Evolutionary conservation across 2,888 invertebrate genomes (phyloP).

Genomic region (Pseudococcus jackbeardsleyi): DNA sequence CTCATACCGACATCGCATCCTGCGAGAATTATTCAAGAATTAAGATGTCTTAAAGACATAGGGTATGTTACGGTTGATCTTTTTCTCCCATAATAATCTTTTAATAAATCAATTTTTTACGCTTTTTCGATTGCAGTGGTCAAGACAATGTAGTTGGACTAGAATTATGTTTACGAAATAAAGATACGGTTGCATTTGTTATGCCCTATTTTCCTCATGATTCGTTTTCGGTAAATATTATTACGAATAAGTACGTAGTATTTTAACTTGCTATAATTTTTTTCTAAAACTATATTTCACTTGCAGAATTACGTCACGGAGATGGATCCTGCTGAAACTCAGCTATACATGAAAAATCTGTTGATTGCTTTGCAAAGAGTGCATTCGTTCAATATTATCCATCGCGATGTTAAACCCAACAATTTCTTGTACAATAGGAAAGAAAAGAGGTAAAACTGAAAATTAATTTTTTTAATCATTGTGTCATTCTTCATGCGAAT

Average conservation of each 20-base stretch:
- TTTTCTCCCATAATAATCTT: not conserved
- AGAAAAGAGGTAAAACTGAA: constrained; percentile 73
- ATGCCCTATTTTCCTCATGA: constrained; percentile 91
- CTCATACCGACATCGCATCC: constrained; percentile 90
- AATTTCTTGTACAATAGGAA: constrained; percentile 89
- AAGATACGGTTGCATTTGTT: constrained; percentile 86
- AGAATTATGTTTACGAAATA: constrained; percentile 81
- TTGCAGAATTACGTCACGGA: constrained; percentile 80
- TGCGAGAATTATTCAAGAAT: constrained; percentile 83
- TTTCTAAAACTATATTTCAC: not conserved
- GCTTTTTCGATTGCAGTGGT: constrained; percentile 76
- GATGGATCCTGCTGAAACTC: constrained; percentile 80
- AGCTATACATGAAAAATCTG: constrained; percentile 84
- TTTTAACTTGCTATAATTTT: not conserved
- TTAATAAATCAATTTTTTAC: not conserved
- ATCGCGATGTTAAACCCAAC: constrained; percentile 91
- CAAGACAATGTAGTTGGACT: constrained; percentile 85
- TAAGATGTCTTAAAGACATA: constrained; percentile 82
- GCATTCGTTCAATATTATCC: constrained; percentile 87
- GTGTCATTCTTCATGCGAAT: not conserved
- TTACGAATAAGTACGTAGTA: too few relatives aligned
- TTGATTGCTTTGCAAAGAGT: constrained; percentile 83
- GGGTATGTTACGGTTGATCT: constrained; percentile 73
- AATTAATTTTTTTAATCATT: not conserved
- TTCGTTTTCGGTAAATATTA: constrained; percentile 79